Evolutionary conservation across 2,113 vertebrate genomes (phyloP).

Genomic region (Empidonax alnorum): DNA sequence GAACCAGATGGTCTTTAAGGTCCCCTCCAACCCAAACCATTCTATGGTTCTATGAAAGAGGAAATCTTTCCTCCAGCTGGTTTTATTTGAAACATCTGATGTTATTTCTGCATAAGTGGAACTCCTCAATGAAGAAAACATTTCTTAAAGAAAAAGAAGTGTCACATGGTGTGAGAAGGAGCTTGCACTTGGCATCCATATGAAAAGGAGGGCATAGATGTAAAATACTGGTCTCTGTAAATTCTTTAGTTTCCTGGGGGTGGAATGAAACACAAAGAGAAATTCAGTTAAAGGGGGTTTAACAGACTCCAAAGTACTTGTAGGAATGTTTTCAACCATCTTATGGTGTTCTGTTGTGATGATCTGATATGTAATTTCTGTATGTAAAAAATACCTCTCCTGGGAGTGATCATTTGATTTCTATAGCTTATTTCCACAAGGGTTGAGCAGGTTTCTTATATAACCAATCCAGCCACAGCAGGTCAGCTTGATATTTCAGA

Average conservation of each 20-base stretch:
- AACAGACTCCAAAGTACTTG: background rate
- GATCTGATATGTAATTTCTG: background rate
- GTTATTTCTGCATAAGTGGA: background rate
- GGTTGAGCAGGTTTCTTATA: background rate
- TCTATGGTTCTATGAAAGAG: background rate
- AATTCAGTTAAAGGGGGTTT: background rate
- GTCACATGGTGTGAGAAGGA: accelerated
- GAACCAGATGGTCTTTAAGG: background rate
- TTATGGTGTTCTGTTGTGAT: background rate
- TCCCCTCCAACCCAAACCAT: background rate
- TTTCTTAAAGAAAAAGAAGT: background rate
- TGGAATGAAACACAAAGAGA: background rate
- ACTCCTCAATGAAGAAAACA: background rate
- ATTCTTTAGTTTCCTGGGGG: background rate
- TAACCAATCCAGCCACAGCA: background rate
- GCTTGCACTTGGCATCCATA: background rate
- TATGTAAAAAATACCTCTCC: background rate
- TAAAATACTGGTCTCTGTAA: background rate
- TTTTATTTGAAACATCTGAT: background rate
- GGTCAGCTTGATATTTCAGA: background rate
- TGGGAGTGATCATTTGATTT: background rate
- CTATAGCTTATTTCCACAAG: background rate
- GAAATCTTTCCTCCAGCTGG: background rate
- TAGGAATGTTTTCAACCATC: background rate
- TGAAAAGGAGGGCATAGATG: background rate